Evolutionary conservation across 2,113 vertebrate species (phyloP).

Genomic region (Pardalotus punctatus): DNA sequence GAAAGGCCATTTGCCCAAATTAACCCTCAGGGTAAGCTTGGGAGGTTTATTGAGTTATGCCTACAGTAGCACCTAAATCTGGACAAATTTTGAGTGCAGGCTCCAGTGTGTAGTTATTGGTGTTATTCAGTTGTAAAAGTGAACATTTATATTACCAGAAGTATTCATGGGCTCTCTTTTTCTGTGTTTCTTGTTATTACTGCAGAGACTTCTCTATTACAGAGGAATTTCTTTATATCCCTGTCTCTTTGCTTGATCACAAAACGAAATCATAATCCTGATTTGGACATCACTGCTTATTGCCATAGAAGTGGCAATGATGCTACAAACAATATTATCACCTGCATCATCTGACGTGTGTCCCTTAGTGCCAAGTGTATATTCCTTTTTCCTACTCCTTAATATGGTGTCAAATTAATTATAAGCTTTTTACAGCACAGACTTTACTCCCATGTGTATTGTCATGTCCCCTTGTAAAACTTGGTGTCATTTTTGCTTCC

Average conservation of each 20-base stretch:
- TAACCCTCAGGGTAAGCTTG: background rate
- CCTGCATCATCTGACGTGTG: background rate
- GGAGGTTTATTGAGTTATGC: background rate
- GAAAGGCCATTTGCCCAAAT: background rate
- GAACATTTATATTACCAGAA: background rate
- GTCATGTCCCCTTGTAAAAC: background rate
- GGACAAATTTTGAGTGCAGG: background rate
- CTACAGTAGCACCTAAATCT: background rate
- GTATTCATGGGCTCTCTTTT: background rate
- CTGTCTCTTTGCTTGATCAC: background rate
- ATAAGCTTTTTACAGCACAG: background rate
- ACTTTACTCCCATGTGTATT: background rate
- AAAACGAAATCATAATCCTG: background rate
- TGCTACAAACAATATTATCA: background rate
- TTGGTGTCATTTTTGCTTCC: background rate
- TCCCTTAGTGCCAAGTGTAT: background rate
- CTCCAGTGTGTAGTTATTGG: background rate
- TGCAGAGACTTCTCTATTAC: background rate
- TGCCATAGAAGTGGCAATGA: background rate
- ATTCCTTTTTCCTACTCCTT: background rate
- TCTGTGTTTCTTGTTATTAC: background rate
- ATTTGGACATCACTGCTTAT: background rate
- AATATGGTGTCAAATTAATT: background rate
- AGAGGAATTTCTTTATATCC: background rate
- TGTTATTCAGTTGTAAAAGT: background rate